Conservation (phyloP, 2,113 vertebrate species). For the Chloebia gouldiae region DNA sequence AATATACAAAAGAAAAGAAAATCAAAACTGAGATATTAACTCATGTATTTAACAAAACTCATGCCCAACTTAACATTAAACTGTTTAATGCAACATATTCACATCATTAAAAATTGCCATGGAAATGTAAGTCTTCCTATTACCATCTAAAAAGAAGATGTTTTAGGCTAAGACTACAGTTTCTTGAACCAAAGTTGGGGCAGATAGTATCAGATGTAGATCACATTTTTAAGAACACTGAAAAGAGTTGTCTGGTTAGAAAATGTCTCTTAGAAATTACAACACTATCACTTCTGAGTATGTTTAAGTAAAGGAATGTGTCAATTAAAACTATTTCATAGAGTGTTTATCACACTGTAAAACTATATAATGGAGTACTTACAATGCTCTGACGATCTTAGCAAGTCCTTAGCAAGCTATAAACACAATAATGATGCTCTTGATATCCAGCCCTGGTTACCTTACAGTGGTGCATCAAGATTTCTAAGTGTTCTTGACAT, state of each 20-base stretch:
- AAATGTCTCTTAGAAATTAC: not conserved
- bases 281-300: rapidly evolving
- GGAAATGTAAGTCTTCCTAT: not conserved
- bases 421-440: not conserved
- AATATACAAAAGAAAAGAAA: not conserved
- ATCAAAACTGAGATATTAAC: not conserved
- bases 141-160: not conserved
- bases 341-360: not conserved
- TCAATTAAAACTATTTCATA: not conserved
- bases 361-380: not conserved
- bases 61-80: not conserved
- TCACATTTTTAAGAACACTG: not conserved
- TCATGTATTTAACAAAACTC: not conserved
- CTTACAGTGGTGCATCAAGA: rapidly evolving
- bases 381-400: not conserved
- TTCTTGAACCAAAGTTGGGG: not conserved
- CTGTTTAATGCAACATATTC: not conserved
- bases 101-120: not conserved
- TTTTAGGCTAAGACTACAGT: not conserved
- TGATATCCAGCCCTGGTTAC: not conserved
- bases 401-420: not conserved
- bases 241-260: not conserved
- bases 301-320: not conserved
- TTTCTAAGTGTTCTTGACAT: not conserved
- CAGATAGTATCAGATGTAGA: not conserved